phyloP scores from a whole-genome alignment of 2,113 vertebrate genomes.

The Chamaetylas fuelleborni region DNA sequence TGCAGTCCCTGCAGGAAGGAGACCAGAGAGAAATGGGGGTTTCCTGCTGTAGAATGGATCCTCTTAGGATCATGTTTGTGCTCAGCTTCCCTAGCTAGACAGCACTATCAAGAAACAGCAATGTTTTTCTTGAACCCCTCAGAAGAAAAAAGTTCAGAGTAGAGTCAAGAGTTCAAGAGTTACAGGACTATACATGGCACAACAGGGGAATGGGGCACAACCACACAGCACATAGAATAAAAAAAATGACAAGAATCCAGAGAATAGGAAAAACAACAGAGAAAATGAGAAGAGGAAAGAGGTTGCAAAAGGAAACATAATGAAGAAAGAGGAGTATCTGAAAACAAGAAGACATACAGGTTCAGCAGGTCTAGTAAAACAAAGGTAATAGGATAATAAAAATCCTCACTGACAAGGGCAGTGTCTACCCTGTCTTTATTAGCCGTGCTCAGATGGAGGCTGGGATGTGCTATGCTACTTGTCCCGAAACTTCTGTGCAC shows the following conservation, averaged over 20 bases:
- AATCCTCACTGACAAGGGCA: not conserved
- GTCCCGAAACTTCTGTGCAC: not conserved
- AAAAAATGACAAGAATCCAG: not conserved
- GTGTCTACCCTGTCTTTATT: not conserved
- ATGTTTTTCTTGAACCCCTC: not conserved
- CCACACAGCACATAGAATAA: not conserved
- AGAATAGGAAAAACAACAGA: not conserved
- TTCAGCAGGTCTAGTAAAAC: not conserved
- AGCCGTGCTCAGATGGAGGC: not conserved
- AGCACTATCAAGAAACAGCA: not conserved
- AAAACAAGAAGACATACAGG: not conserved
- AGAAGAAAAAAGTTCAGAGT: not conserved
- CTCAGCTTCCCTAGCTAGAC: not conserved
- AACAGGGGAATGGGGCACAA: not conserved
- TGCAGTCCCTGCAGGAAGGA: constrained; percentile 78
- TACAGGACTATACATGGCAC: not conserved
- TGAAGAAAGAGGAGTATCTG: not conserved
- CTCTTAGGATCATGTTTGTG: not conserved
- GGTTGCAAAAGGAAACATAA: not conserved
- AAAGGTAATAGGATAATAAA: not conserved
- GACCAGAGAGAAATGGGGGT: not conserved
- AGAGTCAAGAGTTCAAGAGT: not conserved
- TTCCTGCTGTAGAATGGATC: not conserved
- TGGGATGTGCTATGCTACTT: not conserved
- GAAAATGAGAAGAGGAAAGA: not conserved